phyloP scores from a whole-genome alignment of 2,113 vertebrate genomes.

The Pyxicephalus adspersus region DNA sequence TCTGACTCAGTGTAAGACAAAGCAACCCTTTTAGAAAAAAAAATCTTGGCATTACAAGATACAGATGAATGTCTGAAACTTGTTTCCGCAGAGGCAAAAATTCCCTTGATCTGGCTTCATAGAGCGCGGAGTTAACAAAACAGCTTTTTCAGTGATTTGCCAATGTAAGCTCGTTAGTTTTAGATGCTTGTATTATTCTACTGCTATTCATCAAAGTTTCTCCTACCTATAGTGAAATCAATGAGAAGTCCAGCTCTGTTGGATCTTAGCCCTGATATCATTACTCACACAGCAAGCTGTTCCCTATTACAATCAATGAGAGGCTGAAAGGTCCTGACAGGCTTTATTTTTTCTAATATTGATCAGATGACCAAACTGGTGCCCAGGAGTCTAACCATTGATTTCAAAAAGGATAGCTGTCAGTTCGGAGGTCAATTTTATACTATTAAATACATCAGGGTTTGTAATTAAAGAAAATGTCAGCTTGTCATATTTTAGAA shows the following conservation, averaged over 20 bases:
- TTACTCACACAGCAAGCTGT: conserved; percentile 70
- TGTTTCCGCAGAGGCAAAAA: not conserved
- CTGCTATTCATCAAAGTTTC: conserved; percentile 62
- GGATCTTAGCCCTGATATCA: conserved; percentile 63
- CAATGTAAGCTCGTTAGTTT: conserved; percentile 42
- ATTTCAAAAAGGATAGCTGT: conserved; percentile 71
- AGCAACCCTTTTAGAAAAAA: not conserved
- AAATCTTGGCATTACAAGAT: not conserved
- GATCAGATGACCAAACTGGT: conserved; percentile 77
- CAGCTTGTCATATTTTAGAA: conserved; percentile 69
- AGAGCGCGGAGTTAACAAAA: not conserved
- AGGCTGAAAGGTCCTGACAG: conserved; percentile 71
- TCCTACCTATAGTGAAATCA: conserved; percentile 65
- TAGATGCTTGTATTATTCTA: conserved; percentile 56
- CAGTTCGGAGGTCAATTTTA: conserved; percentile 69
- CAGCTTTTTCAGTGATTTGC: conserved; percentile 28
- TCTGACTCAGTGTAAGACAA: not conserved
- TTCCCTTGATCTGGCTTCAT: not conserved
- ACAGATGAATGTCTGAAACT: not conserved
- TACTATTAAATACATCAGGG: conserved; percentile 70
- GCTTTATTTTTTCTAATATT: conserved; percentile 69
- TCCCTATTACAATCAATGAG: conserved; percentile 73
- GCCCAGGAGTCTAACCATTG: conserved; percentile 74
- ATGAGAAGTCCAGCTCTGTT: conserved; percentile 63
- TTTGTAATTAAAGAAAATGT: conserved; percentile 75